Evolutionary conservation across 2,888 invertebrate genomes (phyloP).

Genomic region (Teleiodes luculella): DNA sequence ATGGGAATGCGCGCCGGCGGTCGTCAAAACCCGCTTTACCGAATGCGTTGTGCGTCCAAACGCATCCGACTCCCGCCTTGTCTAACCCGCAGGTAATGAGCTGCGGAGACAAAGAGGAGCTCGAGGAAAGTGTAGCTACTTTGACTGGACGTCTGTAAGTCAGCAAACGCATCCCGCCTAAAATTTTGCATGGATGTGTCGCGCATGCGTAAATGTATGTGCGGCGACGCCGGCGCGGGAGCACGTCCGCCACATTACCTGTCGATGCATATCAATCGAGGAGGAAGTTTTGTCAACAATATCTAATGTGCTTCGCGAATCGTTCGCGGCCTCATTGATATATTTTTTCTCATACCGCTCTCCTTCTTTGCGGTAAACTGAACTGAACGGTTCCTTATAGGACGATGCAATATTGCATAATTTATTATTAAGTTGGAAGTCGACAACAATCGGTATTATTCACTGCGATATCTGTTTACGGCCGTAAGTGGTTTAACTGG

Average conservation of each 20-base stretch:
- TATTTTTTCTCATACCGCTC: slow-evolving; percentile 57
- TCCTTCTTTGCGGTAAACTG: slow-evolving; percentile 47
- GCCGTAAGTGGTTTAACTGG: slow-evolving; percentile 61
- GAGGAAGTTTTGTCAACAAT: slow-evolving; percentile 79
- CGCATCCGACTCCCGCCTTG: slow-evolving; percentile 58
- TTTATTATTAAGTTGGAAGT: slow-evolving; percentile 48
- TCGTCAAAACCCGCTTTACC: slow-evolving; percentile 72
- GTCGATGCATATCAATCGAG: slow-evolving; percentile 74
- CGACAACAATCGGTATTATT: slow-evolving; percentile 54
- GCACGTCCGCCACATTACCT: slow-evolving; percentile 72
- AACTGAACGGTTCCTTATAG: slow-evolving; percentile 63
- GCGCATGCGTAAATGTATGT: slow-evolving; percentile 66
- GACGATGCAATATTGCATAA: slow-evolving; percentile 62
- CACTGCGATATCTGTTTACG: slow-evolving; percentile 47
- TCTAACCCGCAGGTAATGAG: slow-evolving; percentile 51
- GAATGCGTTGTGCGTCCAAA: slow-evolving; percentile 69
- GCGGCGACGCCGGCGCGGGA: slow-evolving; percentile 41
- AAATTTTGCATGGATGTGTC: slow-evolving; percentile 77
- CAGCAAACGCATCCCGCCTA: slow-evolving; percentile 74
- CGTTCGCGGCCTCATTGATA: slow-evolving; percentile 68
- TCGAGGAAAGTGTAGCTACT: slow-evolving; percentile 60
- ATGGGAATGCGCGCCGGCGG: slow-evolving; percentile 74
- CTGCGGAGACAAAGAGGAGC: slow-evolving; percentile 56
- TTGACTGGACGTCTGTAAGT: slow-evolving; percentile 61
- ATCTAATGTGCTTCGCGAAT: slow-evolving; percentile 73